phyloP scores from a whole-genome alignment of 2,113 vertebrate genomes.

The Monarcha castaneiventris region DNA sequence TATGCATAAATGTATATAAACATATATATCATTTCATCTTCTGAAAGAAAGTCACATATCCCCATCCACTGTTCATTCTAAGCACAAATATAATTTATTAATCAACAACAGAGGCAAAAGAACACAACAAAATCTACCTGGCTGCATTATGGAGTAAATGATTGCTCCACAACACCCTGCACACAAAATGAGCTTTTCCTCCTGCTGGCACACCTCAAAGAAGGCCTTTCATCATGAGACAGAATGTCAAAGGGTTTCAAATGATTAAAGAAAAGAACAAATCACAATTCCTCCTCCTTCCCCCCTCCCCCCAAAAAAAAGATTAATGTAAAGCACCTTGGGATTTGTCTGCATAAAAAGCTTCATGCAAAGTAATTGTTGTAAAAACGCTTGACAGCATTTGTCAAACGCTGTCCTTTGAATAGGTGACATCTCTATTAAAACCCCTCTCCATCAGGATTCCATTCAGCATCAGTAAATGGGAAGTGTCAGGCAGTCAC shows the following conservation, averaged over 20 bases:
- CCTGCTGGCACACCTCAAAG: neutral
- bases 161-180: neutral
- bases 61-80: neutral
- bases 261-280: neutral
- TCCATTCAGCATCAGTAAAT: neutral
- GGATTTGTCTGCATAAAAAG: neutral
- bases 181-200: neutral
- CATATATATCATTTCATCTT: neutral
- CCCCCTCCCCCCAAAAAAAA: neutral
- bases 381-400: neutral
- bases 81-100: neutral
- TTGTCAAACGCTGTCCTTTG: neutral
- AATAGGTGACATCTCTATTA: constrained; percentile 32
- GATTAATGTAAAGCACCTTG: neutral
- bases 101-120: neutral
- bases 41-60: neutral
- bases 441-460: constrained; percentile 10
- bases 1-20: neutral
- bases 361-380: neutral
- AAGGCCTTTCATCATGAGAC: neutral
- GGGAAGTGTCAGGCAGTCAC: constrained; percentile 24
- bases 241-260: neutral
- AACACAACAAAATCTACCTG: neutral
- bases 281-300: neutral
- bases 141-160: neutral